A percentile compares a stretch with the other conserved stretches of the same genome.
Conservation (phyloP, 2,888 invertebrate genomes). For the Nemotelus pantherinus region DNA sequence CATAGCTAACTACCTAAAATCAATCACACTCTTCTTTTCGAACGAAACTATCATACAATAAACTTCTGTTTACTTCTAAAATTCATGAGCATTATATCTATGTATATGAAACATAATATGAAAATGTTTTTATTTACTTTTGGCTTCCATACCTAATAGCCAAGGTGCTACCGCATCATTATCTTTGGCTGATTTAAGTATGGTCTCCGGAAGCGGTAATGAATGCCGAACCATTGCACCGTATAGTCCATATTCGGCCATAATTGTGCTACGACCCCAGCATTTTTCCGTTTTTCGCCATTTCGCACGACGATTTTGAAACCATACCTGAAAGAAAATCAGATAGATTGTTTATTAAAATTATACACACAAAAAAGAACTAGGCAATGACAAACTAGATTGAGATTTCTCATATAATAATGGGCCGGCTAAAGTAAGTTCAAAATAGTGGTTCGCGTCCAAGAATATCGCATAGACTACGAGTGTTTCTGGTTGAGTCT, state of each 20-base stretch:
- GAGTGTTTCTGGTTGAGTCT: too few relatives aligned
- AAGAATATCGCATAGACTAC: too few relatives aligned
- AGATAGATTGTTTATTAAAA: too few relatives aligned
- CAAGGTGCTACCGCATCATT: constrained; percentile 98
- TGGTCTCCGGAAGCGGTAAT: constrained; percentile 96
- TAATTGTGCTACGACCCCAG: constrained; percentile 99
- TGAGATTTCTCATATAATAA: too few relatives aligned
- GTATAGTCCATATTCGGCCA: constrained; percentile 99
- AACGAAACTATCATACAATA: background rate
- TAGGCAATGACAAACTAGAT: too few relatives aligned
- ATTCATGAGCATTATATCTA: background rate
- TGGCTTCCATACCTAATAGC: constrained; percentile 87
- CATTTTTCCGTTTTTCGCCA: constrained; percentile 99
- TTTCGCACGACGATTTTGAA: constrained; percentile 91
- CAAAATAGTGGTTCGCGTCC: too few relatives aligned
- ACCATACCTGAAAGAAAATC: constrained; percentile 89
- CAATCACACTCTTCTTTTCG: background rate
- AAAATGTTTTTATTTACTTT: constrained; percentile 64
- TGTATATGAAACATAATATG: too few relatives aligned
- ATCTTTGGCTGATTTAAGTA: constrained; percentile 96
- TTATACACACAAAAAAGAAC: constrained; percentile 47
- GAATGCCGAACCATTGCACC: constrained; percentile 99
- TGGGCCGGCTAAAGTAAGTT: too few relatives aligned
- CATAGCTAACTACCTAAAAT: background rate
- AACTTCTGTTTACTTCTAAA: background rate